phyloP scores from a whole-genome alignment of 2,113 vertebrate species.

The Pterocles burchelli region DNA sequence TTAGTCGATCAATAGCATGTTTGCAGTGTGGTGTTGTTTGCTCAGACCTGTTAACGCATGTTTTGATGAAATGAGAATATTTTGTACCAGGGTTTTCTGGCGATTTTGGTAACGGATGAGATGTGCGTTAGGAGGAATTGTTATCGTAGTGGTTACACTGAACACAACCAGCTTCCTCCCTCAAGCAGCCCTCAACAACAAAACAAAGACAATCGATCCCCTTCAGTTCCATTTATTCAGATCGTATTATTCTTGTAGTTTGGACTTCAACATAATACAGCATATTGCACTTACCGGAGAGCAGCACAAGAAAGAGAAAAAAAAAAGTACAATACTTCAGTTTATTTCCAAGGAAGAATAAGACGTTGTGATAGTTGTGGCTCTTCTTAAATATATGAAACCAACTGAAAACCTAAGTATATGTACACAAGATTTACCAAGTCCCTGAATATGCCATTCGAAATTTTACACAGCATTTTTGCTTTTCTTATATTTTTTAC shows the following conservation, averaged over 20 bases:
- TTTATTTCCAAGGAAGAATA: slow-evolving; percentile 39
- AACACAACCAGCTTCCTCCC: not conserved
- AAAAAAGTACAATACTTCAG: slow-evolving; percentile 57
- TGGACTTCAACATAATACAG: slow-evolving; percentile 58
- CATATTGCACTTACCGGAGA: slow-evolving; percentile 82
- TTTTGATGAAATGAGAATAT: not conserved
- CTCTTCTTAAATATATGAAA: slow-evolving; percentile 53
- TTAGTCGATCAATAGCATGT: not conserved
- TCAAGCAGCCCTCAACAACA: not conserved
- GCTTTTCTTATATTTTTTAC: slow-evolving; percentile 53
- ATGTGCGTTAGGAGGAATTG: not conserved
- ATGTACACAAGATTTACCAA: slow-evolving; percentile 70
- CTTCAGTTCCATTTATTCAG: slow-evolving; percentile 65
- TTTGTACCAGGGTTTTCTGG: not conserved
- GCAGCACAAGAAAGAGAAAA: slow-evolving; percentile 74
- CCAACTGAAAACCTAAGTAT: slow-evolving; percentile 39
- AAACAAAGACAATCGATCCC: slow-evolving; percentile 25
- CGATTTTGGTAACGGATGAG: not conserved
- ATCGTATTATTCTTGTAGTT: slow-evolving; percentile 1
- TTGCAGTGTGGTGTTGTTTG: rapidly evolving
- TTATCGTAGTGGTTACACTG: not conserved
- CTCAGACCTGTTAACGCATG: rapidly evolving
- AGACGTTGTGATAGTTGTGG: not conserved
- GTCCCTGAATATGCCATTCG: slow-evolving; percentile 75
- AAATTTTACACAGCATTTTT: slow-evolving; percentile 71